Evolutionary conservation across 2,888 invertebrate genomes (phyloP), one percentile per base, ranked within the genome.

Genomic region (Ernsta delagoae): DNA sequence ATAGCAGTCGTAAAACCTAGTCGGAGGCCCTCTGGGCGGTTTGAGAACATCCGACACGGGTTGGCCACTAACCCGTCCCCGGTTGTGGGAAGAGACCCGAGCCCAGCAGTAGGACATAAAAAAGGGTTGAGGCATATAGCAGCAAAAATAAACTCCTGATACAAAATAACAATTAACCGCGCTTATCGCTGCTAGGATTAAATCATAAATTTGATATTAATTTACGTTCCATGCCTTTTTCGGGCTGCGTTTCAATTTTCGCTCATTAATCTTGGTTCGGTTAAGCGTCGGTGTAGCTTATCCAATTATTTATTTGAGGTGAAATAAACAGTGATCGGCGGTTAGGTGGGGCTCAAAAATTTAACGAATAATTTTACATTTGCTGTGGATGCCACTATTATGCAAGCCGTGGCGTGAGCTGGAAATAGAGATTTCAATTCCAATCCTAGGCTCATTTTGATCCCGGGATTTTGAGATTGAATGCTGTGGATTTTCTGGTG

Each of bases 221-320:
- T 69, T 69, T 63, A 63, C 50, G 50, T 50, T 39, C 6, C 48
- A 11, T 16, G 39, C 50, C 62, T 63, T 69, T 69, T 63, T 69
- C 56, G 56, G 57, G 41, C 24, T 70, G 65, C 68, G 70, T 74
- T 73, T 73, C 70, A 73, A 70, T 69, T 69, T 69, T 59, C 70
- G 62, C 63, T 71, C 71, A 72, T 73, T 74, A 71, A 74, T 73
- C 73, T 72, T 65, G 73, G 70, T 74, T 73, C 71, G 73, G 73
- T 71, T 62, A 63, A 69, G 50, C 68, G 54, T 64, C 43, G 63
- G 62, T 63, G 68, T 62, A 53, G 59, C 59, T 69, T 69, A 63
- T 69, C 67, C 67, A 68, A 68, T 43, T 61, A 68, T 68, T 68
- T 68, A 68, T 68, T 68, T 62, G 67, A 62, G 67, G 67, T 68